Percentiles rank a stretch among this genome's conserved stretches.
Evolutionary conservation across 2,888 invertebrate species (phyloP).

Genomic region (Eretmocerus hayati): DNA sequence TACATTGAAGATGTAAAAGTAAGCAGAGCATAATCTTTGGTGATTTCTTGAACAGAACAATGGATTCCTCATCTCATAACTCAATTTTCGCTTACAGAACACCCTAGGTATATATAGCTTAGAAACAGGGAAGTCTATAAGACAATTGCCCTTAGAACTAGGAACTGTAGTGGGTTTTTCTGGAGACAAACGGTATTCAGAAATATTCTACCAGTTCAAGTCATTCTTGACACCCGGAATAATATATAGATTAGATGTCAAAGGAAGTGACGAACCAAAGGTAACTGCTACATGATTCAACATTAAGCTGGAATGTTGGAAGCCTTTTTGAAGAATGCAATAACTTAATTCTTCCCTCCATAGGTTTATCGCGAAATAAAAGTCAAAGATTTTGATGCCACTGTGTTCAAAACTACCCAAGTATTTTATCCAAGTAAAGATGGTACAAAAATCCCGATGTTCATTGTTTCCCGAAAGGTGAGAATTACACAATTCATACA

Average conservation of each 20-base stretch:
- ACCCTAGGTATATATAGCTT: slow-evolving; percentile 75
- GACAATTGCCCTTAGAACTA: slow-evolving; percentile 73
- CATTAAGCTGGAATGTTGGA: background rate
- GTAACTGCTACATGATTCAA: slow-evolving; percentile 13
- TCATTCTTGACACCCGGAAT: slow-evolving; percentile 87
- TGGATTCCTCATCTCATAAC: background rate
- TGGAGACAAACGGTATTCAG: slow-evolving; percentile 75
- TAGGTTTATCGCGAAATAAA: slow-evolving; percentile 79
- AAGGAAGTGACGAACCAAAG: slow-evolving; percentile 50
- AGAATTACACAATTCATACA: slow-evolving; percentile 19
- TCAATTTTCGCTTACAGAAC: slow-evolving; percentile 52
- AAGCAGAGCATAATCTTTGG: slow-evolving; percentile 31
- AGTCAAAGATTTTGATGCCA: slow-evolving; percentile 73
- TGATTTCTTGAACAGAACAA: no score
- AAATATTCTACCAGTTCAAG: slow-evolving; percentile 90
- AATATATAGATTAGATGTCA: slow-evolving; percentile 82
- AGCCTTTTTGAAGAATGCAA: slow-evolving; percentile 3
- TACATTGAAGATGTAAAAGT: slow-evolving; percentile 95
- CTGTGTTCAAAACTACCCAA: slow-evolving; percentile 76
- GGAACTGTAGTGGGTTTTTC: slow-evolving; percentile 81
- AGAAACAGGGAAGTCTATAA: slow-evolving; percentile 62
- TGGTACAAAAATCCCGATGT: slow-evolving; percentile 93
- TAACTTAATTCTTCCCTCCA: slow-evolving; percentile 19
- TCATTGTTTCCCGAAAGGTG: slow-evolving; percentile 77
- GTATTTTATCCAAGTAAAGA: slow-evolving; percentile 90